These are phyloP conservation scores for Philopedon plagiatum DNA, from an alignment of 2,888 invertebrate genomes.

Conservation along the genomic window DNA sequence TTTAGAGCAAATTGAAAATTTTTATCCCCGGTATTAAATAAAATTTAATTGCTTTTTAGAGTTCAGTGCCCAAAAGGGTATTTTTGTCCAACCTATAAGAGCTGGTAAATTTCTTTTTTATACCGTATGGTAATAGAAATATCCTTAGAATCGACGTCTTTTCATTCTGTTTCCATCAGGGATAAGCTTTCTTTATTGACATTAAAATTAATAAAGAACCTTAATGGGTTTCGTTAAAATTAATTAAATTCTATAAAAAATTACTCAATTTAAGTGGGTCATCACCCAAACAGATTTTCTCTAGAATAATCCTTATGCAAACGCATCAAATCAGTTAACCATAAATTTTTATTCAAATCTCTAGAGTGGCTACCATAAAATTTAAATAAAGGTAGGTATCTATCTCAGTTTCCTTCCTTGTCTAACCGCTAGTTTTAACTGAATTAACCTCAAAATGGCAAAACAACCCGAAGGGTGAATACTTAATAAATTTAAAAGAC, in stretches of 20 bases:
- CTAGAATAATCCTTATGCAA: constrained; percentile 26
- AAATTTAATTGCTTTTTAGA: not conserved
- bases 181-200: no score
- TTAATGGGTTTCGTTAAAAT: not conserved
- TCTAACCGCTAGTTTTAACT: constrained; percentile 52
- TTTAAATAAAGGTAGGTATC: constrained; percentile 47
- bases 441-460: constrained; percentile 53
- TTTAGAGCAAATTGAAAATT: not conserved
- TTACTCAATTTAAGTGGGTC: not conserved
- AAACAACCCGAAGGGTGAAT: constrained; percentile 52
- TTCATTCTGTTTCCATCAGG: no score
- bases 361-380: constrained; percentile 38
- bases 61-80: not conserved
- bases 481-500: constrained; percentile 48
- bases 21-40: not conserved
- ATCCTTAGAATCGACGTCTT: no score
- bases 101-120: no score
- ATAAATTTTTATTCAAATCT: constrained; percentile 47
- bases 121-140: no score
- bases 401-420: constrained; percentile 30
- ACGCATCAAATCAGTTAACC: constrained; percentile 32
- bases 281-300: constrained; percentile 6
- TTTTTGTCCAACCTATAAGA: no score
- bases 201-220: no score
- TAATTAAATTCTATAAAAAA: not conserved